These are phyloP conservation scores for Diarsia dahlii DNA, from an alignment of 2,888 invertebrate species.

Conservation along the genomic window DNA sequence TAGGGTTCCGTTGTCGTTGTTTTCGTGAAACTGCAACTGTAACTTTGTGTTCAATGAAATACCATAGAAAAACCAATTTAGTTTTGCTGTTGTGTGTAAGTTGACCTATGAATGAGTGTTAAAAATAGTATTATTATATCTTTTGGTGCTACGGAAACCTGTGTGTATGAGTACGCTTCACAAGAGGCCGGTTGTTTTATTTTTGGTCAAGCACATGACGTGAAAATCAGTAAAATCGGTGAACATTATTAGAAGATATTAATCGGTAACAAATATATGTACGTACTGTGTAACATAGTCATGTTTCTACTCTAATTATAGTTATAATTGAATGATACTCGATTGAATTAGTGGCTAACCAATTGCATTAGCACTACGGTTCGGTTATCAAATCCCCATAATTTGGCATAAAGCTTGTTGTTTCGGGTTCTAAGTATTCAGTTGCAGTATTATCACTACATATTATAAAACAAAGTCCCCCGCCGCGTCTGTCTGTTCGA, in stretches of 20 bases:
- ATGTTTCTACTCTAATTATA: background rate
- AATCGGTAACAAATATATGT: background rate
- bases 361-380: background rate
- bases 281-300: background rate
- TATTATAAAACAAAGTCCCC: no score
- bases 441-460: background rate
- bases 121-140: no score
- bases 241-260: constrained; percentile 7
- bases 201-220: background rate
- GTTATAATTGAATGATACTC: constrained; percentile 2
- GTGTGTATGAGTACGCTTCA: no score
- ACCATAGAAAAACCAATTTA: no score
- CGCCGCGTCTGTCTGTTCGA: no score
- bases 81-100: no score
- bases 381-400: background rate
- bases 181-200: background rate
- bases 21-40: no score
- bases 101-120: no score
- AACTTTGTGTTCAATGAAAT: no score
- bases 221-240: background rate
- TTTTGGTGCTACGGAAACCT: no score
- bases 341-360: background rate
- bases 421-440: no score
- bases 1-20: no score
- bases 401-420: background rate